Percentiles rank a stretch among this genome's conserved stretches.
Conservation (phyloP, 2,888 invertebrate genomes). For the Monochamus alternatus region DNA sequence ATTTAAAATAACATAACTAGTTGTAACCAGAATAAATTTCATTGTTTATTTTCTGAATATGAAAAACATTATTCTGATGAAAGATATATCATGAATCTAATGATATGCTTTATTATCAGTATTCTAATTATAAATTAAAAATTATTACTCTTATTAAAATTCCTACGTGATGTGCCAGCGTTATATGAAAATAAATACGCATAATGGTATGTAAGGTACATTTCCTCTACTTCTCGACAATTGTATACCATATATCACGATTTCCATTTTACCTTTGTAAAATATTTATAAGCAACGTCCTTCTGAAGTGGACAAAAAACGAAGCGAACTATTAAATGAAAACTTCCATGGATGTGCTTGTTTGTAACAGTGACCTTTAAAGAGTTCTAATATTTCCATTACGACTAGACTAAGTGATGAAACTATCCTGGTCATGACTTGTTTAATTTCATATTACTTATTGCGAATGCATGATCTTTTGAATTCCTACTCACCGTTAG, state of each 20-base stretch:
- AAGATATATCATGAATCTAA: too few relatives aligned
- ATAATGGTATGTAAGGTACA: background rate
- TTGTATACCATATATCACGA: slow-evolving; percentile 12
- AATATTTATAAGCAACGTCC: slow-evolving; percentile 24
- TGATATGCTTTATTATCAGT: background rate
- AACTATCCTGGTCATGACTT: too few relatives aligned
- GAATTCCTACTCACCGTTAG: too few relatives aligned
- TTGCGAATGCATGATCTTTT: too few relatives aligned
- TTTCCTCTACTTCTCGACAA: background rate
- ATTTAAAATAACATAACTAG: too few relatives aligned
- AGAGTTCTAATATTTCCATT: too few relatives aligned
- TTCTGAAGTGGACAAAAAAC: slow-evolving; percentile 8
- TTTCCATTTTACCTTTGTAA: slow-evolving; percentile 7
- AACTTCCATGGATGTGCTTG: background rate
- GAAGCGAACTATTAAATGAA: background rate
- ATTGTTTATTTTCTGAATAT: too few relatives aligned
- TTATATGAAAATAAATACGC: background rate
- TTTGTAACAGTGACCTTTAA: background rate
- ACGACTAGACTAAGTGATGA: too few relatives aligned
- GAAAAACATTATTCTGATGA: too few relatives aligned
- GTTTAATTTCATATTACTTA: too few relatives aligned
- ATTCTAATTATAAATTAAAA: background rate
- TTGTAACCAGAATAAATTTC: too few relatives aligned
- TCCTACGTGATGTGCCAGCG: background rate
- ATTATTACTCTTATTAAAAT: background rate